Conservation (phyloP, 53 echinoderm and acorn worm genomes). For the Zoroaster sp. region DNA sequence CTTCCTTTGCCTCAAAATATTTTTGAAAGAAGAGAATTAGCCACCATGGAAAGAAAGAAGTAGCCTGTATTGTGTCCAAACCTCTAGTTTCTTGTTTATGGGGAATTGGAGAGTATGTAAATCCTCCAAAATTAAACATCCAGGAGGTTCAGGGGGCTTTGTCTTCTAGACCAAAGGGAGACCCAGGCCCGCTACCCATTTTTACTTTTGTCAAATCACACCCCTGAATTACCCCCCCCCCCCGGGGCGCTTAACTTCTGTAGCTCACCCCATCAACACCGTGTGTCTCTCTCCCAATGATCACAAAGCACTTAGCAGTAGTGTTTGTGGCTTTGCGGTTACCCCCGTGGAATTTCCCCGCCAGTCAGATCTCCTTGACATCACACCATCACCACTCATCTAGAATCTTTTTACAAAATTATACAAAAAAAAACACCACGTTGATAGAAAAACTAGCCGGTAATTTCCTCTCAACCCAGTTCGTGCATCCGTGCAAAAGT, state of each 20-base stretch:
- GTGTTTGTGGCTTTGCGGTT: slow-evolving; percentile 46
- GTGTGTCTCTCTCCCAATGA: not conserved
- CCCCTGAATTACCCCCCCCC: not conserved
- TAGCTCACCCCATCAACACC: not conserved
- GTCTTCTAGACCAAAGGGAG: too few species aligned
- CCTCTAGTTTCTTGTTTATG: too few species aligned
- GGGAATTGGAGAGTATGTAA: too few species aligned
- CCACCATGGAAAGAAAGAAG: too few species aligned
- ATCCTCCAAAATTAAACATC: too few species aligned
- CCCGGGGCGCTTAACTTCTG: not conserved
- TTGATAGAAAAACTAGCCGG: not conserved
- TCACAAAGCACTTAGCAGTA: not conserved
- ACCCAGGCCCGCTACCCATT: too few species aligned
- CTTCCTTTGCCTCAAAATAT: too few species aligned
- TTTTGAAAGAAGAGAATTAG: too few species aligned
- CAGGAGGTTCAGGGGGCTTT: too few species aligned
- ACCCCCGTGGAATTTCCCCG: not conserved
- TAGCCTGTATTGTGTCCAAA: too few species aligned
- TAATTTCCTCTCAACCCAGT: not conserved
- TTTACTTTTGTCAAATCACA: not conserved
- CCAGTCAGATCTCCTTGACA: not conserved
- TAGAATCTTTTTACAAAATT: not conserved
- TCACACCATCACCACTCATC: not conserved
- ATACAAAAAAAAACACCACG: too few species aligned
- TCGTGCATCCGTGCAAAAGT: not conserved